Evolutionary conservation across 2,888 invertebrate species (phyloP), one percentile per base, ranked within the genome.

Genomic region (Machimus rusticus): DNA sequence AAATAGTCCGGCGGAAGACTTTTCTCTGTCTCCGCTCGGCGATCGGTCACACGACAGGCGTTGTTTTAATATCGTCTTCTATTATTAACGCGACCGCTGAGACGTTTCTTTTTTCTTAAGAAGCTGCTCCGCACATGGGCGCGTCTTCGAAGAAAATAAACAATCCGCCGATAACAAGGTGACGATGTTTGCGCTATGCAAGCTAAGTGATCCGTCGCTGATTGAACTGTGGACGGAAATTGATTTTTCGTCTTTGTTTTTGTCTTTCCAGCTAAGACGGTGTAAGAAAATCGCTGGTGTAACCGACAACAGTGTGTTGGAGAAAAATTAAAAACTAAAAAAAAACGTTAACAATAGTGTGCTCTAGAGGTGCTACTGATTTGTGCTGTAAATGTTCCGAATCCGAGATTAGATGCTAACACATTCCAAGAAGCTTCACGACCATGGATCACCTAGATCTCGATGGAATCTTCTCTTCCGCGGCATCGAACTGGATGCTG

Each of bases 401-500:
- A 66, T 28, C 66, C 28, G 9, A 37, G 46, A n/a, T 74, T 85
- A 51, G 57, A 74, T 51, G 46, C 74, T 28, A 85, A 57, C 5
- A 28, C 16, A 46, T 46, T 66, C 23, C 37, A 57, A 46, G 79
- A 51, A n/a, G 51, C 31, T 37, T 55, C 8, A 74, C 43, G 6
- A 89, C 88, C 86, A 92, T 92, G 92, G 92, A 92, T 88, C 92
- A 92, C 88, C 90, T 92, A 90, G 92, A 92, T 89, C 90, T 92
- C 87, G 92, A 92, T 51, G 92, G 91, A 84, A 91, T 91, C 88
- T 81, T 88, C 55, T 85, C 88, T 19, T 74, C 87, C 2, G 90
- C 91, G 74, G 31, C 85, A 57, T 89, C 91, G 77, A 90, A 89
- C 87, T 92, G 92, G 92, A 91, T 91, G 89, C 76, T 92, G 87